Percentiles rank a stretch among this genome's conserved stretches.
These are phyloP conservation scores for Heterodera filipjevi DNA, from an alignment of 2,888 invertebrate species.

Conservation along the genomic window DNA sequence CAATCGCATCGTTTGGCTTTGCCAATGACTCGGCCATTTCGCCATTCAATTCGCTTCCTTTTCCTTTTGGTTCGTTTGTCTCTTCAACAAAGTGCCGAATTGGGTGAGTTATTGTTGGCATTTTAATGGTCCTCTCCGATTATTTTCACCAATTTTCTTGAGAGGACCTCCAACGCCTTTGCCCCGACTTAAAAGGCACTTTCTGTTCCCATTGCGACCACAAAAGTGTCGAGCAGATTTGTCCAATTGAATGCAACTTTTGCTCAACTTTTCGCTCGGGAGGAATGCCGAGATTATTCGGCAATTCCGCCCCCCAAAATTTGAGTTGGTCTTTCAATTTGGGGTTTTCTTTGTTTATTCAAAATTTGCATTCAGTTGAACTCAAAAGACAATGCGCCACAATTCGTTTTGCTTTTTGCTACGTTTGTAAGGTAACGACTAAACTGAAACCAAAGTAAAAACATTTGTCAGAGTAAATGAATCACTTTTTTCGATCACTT, in stretches of 20 bases:
- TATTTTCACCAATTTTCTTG: background rate
- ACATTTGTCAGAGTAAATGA: background rate
- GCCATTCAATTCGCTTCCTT: background rate
- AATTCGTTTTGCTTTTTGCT: background rate
- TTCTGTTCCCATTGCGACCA: constrained; percentile 24
- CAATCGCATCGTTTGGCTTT: too few relatives aligned
- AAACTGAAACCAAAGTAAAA: too few relatives aligned
- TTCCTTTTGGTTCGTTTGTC: background rate
- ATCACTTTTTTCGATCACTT: background rate
- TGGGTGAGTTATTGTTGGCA: background rate
- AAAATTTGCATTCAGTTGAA: background rate
- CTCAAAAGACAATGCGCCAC: constrained; percentile 17
- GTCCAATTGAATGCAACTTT: constrained; percentile 20
- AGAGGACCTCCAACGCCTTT: constrained; percentile 20
- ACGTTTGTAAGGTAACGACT: constrained; percentile 13
- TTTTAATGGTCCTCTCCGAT: background rate
- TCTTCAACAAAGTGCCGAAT: constrained; percentile 9
- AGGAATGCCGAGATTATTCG: background rate
- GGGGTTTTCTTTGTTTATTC: background rate
- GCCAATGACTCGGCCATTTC: background rate
- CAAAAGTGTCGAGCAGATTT: constrained; percentile 26
- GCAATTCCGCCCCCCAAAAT: background rate
- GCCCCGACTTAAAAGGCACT: constrained; percentile 14
- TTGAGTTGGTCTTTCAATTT: background rate
- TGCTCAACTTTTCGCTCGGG: background rate